phyloP scores from a whole-genome alignment of 2,888 invertebrate species.

The Zaprionus lineosus region DNA sequence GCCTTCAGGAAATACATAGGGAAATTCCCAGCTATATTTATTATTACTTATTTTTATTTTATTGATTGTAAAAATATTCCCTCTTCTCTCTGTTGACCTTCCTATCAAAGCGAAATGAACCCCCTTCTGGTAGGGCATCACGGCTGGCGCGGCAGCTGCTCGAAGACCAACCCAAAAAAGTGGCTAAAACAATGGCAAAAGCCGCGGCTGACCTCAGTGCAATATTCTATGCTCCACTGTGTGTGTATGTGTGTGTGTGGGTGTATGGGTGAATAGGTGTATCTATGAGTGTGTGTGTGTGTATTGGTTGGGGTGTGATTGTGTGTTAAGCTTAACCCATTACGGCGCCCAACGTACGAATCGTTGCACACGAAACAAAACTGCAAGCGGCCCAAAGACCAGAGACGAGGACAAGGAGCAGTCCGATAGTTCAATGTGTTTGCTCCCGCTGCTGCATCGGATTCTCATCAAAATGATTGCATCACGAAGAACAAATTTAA shows the following conservation, averaged over 20 bases:
- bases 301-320: conserved; percentile 35
- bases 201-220: conserved; percentile 55
- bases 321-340: conserved; percentile 64
- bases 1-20: too few relatives aligned
- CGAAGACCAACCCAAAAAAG: conserved; percentile 47
- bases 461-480: conserved; percentile 75
- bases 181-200: conserved; percentile 54
- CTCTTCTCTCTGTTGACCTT: too few relatives aligned
- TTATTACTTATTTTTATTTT: too few relatives aligned
- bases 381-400: conserved; percentile 2
- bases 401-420: conserved; percentile 13
- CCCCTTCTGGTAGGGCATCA: too few relatives aligned
- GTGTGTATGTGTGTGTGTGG: conserved; percentile 21
- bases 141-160: conserved; percentile 27
- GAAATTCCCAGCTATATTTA: too few relatives aligned
- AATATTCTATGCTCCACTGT: conserved; percentile 19
- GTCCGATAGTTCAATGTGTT: conserved; percentile 7
- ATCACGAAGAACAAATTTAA: conserved; percentile 81
- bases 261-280: conserved; percentile 13
- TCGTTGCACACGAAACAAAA: conserved; percentile 41
- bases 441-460: conserved; percentile 39
- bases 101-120: too few relatives aligned
- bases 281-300: conserved; percentile 7
- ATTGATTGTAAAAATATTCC: too few relatives aligned
- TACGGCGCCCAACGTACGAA: conserved; percentile 68